Percentiles rank a stretch among this genome's conserved stretches.
Conservation (phyloP, 2,797 vertebrate species). For the Chelonia mydas region DNA sequence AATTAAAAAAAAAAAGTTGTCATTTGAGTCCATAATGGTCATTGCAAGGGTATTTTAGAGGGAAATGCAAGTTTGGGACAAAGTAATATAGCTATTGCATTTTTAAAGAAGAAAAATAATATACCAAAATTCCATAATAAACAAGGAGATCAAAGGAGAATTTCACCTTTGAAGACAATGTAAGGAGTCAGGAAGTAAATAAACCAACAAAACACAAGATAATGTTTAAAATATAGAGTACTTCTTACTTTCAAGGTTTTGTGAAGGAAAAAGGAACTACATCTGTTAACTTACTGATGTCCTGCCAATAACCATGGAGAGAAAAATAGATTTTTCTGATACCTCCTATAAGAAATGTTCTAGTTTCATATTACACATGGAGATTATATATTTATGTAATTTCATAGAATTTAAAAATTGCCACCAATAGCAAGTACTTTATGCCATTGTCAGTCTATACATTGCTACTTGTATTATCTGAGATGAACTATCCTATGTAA, state of each 20-base stretch:
- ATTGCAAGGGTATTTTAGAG: slow-evolving; percentile 33
- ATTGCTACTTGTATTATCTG: neutral
- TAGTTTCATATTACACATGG: slow-evolving; percentile 53
- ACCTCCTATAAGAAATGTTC: slow-evolving; percentile 57
- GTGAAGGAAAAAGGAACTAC: slow-evolving; percentile 54
- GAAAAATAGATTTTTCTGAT: slow-evolving; percentile 56
- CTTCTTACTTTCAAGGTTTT: slow-evolving; percentile 18
- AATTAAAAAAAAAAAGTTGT: slow-evolving; percentile 50
- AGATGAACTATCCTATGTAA: neutral
- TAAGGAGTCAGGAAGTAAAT: slow-evolving; percentile 32
- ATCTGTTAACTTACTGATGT: slow-evolving; percentile 23
- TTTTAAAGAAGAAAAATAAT: slow-evolving; percentile 36
- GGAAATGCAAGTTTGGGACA: neutral
- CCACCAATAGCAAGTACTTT: slow-evolving; percentile 39
- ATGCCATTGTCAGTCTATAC: slow-evolving; percentile 27
- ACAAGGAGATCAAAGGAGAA: slow-evolving; percentile 49
- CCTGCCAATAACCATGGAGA: slow-evolving; percentile 30
- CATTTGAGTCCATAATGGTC: slow-evolving; percentile 30
- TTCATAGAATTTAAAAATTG: slow-evolving; percentile 59
- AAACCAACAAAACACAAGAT: slow-evolving; percentile 41
- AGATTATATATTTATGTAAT: slow-evolving; percentile 44
- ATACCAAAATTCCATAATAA: neutral
- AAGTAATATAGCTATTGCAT: slow-evolving; percentile 36
- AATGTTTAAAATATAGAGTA: slow-evolving; percentile 48
- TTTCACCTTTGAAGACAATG: slow-evolving; percentile 35